Conservation (phyloP, 2,113 vertebrate species). For the Condylura cristata region DNA sequence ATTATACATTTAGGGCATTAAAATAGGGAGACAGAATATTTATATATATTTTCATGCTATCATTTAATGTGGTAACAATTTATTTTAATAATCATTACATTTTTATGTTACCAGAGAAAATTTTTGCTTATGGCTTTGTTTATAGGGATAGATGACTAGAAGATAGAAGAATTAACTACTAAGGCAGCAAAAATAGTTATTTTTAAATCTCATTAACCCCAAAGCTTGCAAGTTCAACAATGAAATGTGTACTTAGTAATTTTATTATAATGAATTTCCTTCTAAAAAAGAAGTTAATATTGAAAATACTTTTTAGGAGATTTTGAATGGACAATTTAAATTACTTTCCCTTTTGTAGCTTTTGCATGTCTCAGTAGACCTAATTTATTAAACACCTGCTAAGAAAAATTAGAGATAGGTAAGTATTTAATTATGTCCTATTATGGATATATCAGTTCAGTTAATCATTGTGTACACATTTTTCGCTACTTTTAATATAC, state of each 20-base stretch:
- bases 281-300: neutral
- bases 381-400: slow-evolving; percentile 13
- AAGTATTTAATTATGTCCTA: neutral
- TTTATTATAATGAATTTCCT: slow-evolving; percentile 8
- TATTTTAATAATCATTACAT: slow-evolving; percentile 38
- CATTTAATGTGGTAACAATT: slow-evolving; percentile 50
- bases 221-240: neutral
- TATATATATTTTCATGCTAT: slow-evolving; percentile 16
- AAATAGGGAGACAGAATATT: slow-evolving; percentile 1
- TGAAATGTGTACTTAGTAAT: slow-evolving; percentile 1
- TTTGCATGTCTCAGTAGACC: neutral
- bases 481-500: neutral
- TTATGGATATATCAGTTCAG: slow-evolving; percentile 7
- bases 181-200: slow-evolving; percentile 13
- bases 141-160: slow-evolving; percentile 4
- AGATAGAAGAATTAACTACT: slow-evolving; percentile 4
- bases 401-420: neutral
- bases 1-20: slow-evolving; percentile 26
- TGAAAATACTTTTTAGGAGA: slow-evolving; percentile 12
- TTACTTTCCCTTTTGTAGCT: neutral
- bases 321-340: slow-evolving; percentile 36
- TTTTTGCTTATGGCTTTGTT: slow-evolving; percentile 40
- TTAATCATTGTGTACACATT: neutral
- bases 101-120: slow-evolving; percentile 42
- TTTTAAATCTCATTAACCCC: slow-evolving; percentile 45